Conservation (phyloP, 1,140 invertebrate species). For the Zaprionus gabonicus region DNA sequence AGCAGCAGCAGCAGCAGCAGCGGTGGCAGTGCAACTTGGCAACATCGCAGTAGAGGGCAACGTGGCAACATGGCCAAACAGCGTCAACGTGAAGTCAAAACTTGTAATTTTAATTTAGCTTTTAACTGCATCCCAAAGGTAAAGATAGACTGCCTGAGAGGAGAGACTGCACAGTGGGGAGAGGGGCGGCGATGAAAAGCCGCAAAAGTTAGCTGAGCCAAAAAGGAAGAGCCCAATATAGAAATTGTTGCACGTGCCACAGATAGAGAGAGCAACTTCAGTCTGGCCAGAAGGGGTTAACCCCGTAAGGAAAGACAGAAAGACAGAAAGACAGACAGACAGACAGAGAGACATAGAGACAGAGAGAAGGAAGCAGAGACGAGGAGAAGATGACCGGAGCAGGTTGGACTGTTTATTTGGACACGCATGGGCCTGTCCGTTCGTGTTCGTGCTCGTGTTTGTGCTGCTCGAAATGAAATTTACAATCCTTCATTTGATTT, state of each 20-base stretch:
- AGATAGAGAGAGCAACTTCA: conserved; percentile 1
- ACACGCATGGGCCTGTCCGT: conserved; percentile 9
- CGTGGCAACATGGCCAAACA: conserved; percentile 24
- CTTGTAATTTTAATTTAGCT: conserved; percentile 74
- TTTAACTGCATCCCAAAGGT: conserved; percentile 61
- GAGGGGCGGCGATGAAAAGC: conserved; percentile 53
- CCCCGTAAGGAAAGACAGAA: background rate
- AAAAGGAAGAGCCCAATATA: conserved; percentile 17
- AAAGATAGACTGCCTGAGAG: conserved; percentile 2
- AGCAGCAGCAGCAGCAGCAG: background rate
- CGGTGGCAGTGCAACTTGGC: conserved; percentile 12
- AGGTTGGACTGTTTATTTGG: conserved; percentile 9
- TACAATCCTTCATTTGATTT: conserved; percentile 28
- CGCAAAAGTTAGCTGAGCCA: conserved; percentile 55
- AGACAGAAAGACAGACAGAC: no score
- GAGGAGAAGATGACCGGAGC: background rate
- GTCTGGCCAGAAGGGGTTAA: conserved; percentile 9
- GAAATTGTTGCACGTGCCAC: conserved; percentile 34
- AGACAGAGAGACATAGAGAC: background rate
- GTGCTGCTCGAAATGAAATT: conserved; percentile 16
- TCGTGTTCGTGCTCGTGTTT: background rate
- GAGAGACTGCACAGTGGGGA: background rate
- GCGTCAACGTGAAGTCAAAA: conserved; percentile 70
- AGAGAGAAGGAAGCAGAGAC: background rate
- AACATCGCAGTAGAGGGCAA: conserved; percentile 11